phyloP scores from a whole-genome alignment of 92 coral and sea anemone genomes.

The Palythoa grandiflora region DNA sequence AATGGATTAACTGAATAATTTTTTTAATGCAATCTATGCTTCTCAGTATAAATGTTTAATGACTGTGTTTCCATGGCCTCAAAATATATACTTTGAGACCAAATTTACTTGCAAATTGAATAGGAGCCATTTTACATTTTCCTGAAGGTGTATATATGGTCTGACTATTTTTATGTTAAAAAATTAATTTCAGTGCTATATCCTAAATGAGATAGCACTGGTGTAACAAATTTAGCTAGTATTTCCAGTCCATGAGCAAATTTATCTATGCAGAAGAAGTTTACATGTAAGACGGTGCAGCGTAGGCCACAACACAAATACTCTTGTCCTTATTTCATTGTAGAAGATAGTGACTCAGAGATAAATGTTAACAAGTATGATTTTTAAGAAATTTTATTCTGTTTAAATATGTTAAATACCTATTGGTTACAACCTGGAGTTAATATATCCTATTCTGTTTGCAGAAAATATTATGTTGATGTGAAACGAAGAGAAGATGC shows the following conservation, averaged over 20 bases:
- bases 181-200: too few relatives aligned
- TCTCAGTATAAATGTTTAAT: constrained; percentile 69
- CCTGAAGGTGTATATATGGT: neutral
- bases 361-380: constrained; percentile 38
- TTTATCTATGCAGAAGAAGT: constrained; percentile 75
- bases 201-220: neutral
- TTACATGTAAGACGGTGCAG: constrained; percentile 42
- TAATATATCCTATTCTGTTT: neutral
- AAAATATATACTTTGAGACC: constrained; percentile 51
- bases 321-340: constrained; percentile 81
- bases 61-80: constrained; percentile 87
- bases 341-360: constrained; percentile 76
- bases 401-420: neutral
- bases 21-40: constrained; percentile 5
- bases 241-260: neutral
- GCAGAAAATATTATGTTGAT: constrained; percentile 95
- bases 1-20: neutral
- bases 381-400: neutral
- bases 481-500: constrained; percentile 95
- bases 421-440: neutral
- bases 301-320: constrained; percentile 66
- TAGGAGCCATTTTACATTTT: neutral
- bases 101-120: constrained; percentile 6
- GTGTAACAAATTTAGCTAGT: neutral
- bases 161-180: too few relatives aligned